Conservation (phyloP, 2,113 vertebrate species). For the Corvus hawaiiensis region DNA sequence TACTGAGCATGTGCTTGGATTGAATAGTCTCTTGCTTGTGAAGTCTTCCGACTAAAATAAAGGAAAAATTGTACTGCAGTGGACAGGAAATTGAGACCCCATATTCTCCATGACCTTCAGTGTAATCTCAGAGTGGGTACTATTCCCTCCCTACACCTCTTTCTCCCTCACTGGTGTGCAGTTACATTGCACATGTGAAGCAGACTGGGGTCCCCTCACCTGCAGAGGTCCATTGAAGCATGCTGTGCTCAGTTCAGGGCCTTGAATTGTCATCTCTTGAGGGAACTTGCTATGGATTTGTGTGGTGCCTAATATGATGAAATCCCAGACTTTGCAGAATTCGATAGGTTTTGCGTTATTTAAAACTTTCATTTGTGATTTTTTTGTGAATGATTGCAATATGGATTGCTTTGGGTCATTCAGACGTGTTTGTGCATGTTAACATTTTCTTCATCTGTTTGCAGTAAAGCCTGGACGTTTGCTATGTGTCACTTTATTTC, state of each 20-base stretch:
- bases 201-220: neutral
- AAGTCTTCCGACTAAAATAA: neutral
- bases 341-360: neutral
- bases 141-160: neutral
- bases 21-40: neutral
- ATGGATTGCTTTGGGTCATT: neutral
- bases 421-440: neutral
- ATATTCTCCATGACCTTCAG: neutral
- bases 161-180: neutral
- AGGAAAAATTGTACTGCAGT: neutral
- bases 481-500: neutral
- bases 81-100: neutral
- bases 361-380: neutral
- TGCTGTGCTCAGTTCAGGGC: neutral
- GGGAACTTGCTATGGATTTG: neutral
- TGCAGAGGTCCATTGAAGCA: neutral
- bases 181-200: fast-evolving
- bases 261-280: neutral
- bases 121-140: neutral
- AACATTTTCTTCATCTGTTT: neutral
- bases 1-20: neutral
- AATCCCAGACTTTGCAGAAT: neutral
- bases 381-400: neutral
- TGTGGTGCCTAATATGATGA: neutral
- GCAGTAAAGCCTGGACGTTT: neutral